Percentiles rank a stretch among this genome's conserved stretches.
These are phyloP conservation scores for Paramisgurnus dabryanus DNA, from an alignment of 2,113 vertebrate genomes.

Conservation along the genomic window DNA sequence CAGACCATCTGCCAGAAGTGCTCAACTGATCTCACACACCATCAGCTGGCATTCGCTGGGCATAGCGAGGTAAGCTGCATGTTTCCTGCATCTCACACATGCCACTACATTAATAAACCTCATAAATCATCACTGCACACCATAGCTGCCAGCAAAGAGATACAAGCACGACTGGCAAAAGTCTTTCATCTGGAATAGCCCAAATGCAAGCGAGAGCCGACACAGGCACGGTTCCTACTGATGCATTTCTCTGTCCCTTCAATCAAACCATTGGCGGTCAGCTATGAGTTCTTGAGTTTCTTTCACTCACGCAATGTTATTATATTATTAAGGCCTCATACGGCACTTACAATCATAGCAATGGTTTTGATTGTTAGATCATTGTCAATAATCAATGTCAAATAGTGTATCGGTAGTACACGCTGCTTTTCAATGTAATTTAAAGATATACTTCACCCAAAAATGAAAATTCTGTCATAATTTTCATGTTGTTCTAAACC, in stretches of 20 bases:
- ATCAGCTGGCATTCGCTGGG: neutral
- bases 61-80: neutral
- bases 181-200: neutral
- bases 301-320: neutral
- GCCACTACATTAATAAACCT: slow-evolving; percentile 17
- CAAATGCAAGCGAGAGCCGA: neutral
- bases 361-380: neutral
- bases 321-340: too few species aligned
- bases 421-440: neutral
- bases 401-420: neutral
- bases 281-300: neutral
- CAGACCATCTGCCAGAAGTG: slow-evolving; percentile 16
- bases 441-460: too few species aligned
- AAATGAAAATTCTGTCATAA: too few species aligned
- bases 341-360: neutral
- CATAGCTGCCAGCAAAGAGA: slow-evolving; percentile 6
- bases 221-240: neutral
- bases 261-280: neutral
- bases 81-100: neutral
- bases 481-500: too few species aligned
- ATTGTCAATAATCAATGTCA: neutral
- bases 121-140: slow-evolving; percentile 5
- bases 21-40: slow-evolving; percentile 12
- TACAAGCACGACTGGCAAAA: neutral
- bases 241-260: neutral